phyloP scores from a whole-genome alignment of 2,888 invertebrate genomes.

The Emmelina monodactyla region DNA sequence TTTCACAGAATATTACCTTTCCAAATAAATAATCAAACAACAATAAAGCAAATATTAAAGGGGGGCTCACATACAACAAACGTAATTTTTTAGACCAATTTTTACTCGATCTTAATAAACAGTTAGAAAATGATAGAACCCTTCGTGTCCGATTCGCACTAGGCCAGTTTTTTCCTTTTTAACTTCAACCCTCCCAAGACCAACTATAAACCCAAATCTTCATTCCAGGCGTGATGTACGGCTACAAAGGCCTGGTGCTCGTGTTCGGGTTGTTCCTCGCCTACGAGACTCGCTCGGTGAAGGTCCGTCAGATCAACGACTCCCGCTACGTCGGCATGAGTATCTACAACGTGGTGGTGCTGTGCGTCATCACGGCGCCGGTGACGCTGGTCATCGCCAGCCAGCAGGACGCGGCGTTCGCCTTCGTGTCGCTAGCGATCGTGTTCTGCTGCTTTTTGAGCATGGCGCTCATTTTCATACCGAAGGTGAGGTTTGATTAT shows the following conservation, averaged over 20 bases:
- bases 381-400: constrained; percentile 97
- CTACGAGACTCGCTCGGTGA: constrained; percentile 97
- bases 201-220: too few relatives aligned
- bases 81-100: too few relatives aligned
- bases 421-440: constrained; percentile 94
- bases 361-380: constrained; percentile 97
- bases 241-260: constrained; percentile 95
- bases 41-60: too few relatives aligned
- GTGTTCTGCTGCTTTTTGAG: constrained; percentile 98
- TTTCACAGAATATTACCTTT: too few relatives aligned
- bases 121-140: too few relatives aligned
- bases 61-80: too few relatives aligned
- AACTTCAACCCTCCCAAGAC: too few relatives aligned
- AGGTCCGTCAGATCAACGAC: constrained; percentile 97
- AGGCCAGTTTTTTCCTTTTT: too few relatives aligned
- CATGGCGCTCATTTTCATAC: constrained; percentile 98
- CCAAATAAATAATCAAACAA: too few relatives aligned
- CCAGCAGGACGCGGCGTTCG: constrained; percentile 97
- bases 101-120: too few relatives aligned
- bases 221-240: constrained; percentile 86
- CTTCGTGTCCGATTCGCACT: too few relatives aligned
- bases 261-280: constrained; percentile 97
- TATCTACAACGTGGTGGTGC: constrained; percentile 98
- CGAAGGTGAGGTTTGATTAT: constrained; percentile 75
- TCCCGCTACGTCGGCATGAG: constrained; percentile 98